phyloP scores from a whole-genome alignment of 2,113 vertebrate species.

The Myotis brandtii region DNA sequence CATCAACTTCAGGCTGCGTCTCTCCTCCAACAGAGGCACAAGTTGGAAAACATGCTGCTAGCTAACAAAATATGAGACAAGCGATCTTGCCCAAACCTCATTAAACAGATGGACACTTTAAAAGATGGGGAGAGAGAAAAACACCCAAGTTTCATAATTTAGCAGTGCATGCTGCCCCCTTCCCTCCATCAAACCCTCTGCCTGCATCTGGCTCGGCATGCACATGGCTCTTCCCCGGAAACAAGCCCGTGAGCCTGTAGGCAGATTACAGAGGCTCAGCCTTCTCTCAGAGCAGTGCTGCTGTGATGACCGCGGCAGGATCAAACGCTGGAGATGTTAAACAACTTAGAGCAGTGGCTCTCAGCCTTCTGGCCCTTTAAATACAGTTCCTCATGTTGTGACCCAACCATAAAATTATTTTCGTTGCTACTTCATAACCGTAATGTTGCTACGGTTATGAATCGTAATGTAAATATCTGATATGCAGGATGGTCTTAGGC shows the following conservation, averaged over 20 bases:
- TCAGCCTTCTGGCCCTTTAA: too few relatives aligned
- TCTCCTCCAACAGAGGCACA: neutral
- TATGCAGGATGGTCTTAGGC: too few relatives aligned
- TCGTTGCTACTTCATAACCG: too few relatives aligned
- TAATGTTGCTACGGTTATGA: too few relatives aligned
- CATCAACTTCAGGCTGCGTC: neutral
- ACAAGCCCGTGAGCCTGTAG: neutral
- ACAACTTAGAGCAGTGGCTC: neutral
- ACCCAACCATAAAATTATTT: too few relatives aligned
- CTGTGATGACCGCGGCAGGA: neutral
- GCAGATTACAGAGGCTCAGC: neutral
- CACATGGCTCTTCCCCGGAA: neutral
- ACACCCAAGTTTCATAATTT: neutral
- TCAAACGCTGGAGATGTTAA: neutral
- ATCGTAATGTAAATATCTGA: too few relatives aligned
- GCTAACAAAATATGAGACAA: neutral
- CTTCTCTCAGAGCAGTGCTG: neutral
- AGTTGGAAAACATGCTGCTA: neutral
- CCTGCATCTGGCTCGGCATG: fast-evolving
- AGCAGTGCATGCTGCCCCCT: neutral
- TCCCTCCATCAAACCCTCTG: neutral
- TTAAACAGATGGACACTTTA: slow-evolving; percentile 12
- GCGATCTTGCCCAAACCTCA: neutral
- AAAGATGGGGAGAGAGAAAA: neutral
- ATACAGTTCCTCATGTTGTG: too few relatives aligned